phyloP scores from a whole-genome alignment of 2,888 invertebrate species.

The Dicranocentrus wangi region DNA sequence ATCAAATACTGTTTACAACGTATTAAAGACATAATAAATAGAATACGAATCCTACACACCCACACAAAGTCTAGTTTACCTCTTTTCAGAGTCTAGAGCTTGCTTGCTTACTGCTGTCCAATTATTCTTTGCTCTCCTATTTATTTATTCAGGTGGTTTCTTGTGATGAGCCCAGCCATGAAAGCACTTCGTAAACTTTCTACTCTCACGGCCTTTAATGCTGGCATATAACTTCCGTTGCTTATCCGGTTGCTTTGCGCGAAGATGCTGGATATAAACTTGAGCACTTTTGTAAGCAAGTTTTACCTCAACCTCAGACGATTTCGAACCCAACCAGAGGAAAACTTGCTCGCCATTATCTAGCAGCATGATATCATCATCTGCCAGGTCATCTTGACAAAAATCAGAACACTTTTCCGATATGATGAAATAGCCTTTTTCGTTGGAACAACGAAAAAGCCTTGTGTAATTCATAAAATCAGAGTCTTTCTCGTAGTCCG shows the following conservation, averaged over 20 bases:
- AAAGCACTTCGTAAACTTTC: slow-evolving; percentile 97
- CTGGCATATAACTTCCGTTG: slow-evolving; percentile 94
- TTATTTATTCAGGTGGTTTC: slow-evolving; percentile 75
- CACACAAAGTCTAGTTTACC: too few relatives aligned
- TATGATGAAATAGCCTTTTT: slow-evolving; percentile 98
- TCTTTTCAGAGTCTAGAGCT: too few relatives aligned
- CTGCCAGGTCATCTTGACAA: slow-evolving; percentile 98
- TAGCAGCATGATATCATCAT: slow-evolving; percentile 99
- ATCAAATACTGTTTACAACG: too few relatives aligned
- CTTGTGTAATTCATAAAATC: slow-evolving; percentile 94
- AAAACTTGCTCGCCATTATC: slow-evolving; percentile 99
- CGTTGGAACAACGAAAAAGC: slow-evolving; percentile 98
- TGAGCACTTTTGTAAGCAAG: slow-evolving; percentile 98
- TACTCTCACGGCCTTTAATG: slow-evolving; percentile 95
- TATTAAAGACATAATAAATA: too few relatives aligned
- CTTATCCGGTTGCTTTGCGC: slow-evolving; percentile 92
- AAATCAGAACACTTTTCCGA: slow-evolving; percentile 99
- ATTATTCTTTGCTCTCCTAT: too few relatives aligned
- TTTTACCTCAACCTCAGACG: slow-evolving; percentile 99
- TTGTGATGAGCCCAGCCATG: slow-evolving; percentile 98
- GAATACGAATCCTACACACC: too few relatives aligned
- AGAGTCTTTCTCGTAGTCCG: slow-evolving; percentile 90
- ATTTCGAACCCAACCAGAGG: slow-evolving; percentile 96
- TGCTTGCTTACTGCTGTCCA: too few relatives aligned
- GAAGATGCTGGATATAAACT: slow-evolving; percentile 98